These are phyloP conservation scores for Glomeris maerens DNA, from an alignment of 1,140 invertebrate species.

Conservation along the genomic window DNA sequence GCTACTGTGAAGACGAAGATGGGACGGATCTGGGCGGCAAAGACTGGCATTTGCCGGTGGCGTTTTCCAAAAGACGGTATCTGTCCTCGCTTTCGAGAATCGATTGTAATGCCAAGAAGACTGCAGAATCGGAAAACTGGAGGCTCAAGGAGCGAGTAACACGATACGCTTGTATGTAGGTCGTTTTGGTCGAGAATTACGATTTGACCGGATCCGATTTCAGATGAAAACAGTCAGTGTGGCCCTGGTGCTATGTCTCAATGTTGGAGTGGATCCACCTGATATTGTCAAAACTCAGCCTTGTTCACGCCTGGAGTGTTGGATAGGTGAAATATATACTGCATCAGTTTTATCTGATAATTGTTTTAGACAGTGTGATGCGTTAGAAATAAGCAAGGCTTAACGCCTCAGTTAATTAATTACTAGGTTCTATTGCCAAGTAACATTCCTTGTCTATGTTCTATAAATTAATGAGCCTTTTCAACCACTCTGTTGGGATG, in stretches of 20 bases:
- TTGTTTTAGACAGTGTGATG: no score
- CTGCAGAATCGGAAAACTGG: neutral
- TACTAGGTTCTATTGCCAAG: no score
- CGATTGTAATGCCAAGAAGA: neutral
- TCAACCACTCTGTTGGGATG: no score
- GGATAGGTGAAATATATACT: slow-evolving; percentile 74
- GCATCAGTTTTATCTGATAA: no score
- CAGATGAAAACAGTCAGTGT: slow-evolving; percentile 99
- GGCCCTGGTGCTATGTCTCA: slow-evolving; percentile 90
- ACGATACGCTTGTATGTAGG: neutral
- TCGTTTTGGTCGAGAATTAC: neutral
- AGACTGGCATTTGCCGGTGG: slow-evolving; percentile 17
- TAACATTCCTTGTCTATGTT: no score
- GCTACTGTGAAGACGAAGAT: slow-evolving; percentile 3
- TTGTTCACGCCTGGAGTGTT: slow-evolving; percentile 88
- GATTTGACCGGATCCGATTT: no score
- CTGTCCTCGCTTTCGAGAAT: no score
- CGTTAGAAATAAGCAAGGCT: no score
- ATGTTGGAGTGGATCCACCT: slow-evolving; percentile 97
- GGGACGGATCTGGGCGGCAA: neutral
- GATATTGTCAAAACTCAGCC: slow-evolving; percentile 95
- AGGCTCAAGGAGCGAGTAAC: slow-evolving; percentile 9
- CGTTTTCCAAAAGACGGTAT: slow-evolving; percentile 47
- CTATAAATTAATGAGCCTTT: no score
- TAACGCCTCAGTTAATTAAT: no score